phyloP scores from a whole-genome alignment of 2,888 invertebrate species.

The Sarcophaga variegata region DNA sequence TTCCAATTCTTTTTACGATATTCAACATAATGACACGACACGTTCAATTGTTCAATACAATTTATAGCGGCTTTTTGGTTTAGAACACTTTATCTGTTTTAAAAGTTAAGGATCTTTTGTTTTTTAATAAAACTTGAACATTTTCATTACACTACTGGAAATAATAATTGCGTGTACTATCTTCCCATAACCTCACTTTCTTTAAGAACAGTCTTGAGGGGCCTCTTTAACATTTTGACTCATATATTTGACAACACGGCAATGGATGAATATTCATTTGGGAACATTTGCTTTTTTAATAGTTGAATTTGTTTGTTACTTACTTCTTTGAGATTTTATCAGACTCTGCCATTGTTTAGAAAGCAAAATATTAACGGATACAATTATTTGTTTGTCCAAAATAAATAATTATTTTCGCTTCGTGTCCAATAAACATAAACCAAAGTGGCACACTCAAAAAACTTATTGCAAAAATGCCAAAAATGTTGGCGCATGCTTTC shows the following conservation, averaged over 20 bases:
- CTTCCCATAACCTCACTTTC: conserved; percentile 70
- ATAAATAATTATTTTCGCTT: conserved; percentile 34
- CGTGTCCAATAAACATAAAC: conserved; percentile 41
- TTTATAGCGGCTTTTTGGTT: no score
- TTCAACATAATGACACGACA: conserved; percentile 25
- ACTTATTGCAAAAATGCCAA: conserved; percentile 44
- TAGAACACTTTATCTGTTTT: no score
- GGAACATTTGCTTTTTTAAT: not conserved
- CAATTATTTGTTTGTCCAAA: conserved; percentile 2
- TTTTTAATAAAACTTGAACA: not conserved
- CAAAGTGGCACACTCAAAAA: conserved; percentile 10
- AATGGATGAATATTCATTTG: not conserved
- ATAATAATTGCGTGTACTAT: conserved; percentile 50
- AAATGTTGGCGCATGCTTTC: conserved; percentile 44
- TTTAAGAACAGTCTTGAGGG: conserved; percentile 25
- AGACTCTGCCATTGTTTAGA: conserved; percentile 75
- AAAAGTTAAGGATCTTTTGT: no score
- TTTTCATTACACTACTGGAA: not conserved
- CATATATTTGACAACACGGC: conserved; percentile 41
- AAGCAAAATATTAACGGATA: not conserved
- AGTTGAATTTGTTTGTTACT: conserved; percentile 68
- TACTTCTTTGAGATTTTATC: conserved; percentile 80
- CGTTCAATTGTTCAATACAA: not conserved
- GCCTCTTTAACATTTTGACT: not conserved
- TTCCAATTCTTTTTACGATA: conserved; percentile 26